phyloP scores from a whole-genome alignment of 2,113 vertebrate species.

The Trematocara variabile region DNA sequence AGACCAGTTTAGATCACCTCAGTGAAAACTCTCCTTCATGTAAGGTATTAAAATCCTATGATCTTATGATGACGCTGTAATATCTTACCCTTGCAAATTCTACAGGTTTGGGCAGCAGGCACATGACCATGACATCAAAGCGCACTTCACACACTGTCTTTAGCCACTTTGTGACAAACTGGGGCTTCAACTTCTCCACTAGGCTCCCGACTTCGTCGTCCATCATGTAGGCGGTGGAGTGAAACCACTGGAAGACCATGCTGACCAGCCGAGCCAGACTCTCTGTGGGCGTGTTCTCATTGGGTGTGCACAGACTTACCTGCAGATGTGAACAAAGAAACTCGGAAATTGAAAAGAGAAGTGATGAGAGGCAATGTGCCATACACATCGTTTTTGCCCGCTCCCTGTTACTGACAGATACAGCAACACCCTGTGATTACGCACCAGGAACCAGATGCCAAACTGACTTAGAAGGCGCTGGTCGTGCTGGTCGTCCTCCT shows the following conservation, averaged over 20 bases:
- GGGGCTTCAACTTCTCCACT: slow-evolving; percentile 98
- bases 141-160: slow-evolving; percentile 97
- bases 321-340: slow-evolving; percentile 40
- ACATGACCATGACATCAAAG: slow-evolving; percentile 99
- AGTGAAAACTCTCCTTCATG: background rate
- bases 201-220: slow-evolving; percentile 98
- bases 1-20: background rate
- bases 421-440: slow-evolving; percentile 20
- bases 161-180: slow-evolving; percentile 98
- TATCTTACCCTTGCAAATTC: slow-evolving; percentile 93
- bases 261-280: slow-evolving; percentile 94
- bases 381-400: slow-evolving; percentile 4
- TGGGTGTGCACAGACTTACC: slow-evolving; percentile 97
- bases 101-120: slow-evolving; percentile 96
- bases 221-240: slow-evolving; percentile 99
- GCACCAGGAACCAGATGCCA: slow-evolving; percentile 98
- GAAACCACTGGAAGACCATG: slow-evolving; percentile 99
- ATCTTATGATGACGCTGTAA: background rate
- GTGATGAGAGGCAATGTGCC: background rate
- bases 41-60: background rate
- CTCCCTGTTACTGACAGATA: slow-evolving; percentile 10
- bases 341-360: background rate
- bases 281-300: slow-evolving; percentile 96
- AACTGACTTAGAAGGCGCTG: slow-evolving; percentile 97
- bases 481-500: slow-evolving; percentile 97